Evolutionary conservation across 2,888 invertebrate genomes (phyloP).

Genomic region (Blera fallax): DNA sequence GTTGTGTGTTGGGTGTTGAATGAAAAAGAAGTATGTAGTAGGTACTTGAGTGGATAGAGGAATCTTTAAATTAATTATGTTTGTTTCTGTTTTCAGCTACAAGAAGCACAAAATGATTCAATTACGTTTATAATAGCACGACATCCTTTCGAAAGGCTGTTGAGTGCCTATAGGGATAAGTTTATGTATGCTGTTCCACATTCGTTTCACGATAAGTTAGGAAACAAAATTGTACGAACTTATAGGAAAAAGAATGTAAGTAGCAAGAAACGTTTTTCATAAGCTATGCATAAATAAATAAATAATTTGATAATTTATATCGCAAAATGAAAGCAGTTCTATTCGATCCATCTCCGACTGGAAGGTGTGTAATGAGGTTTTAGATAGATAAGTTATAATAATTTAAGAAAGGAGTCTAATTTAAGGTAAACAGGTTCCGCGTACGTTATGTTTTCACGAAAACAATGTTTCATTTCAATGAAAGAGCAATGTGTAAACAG

Average conservation of each 20-base stretch:
- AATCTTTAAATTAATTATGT: background rate
- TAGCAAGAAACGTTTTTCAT: slow-evolving; percentile 53
- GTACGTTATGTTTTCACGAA: too few relatives aligned
- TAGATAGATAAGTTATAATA: too few relatives aligned
- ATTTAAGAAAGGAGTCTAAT: too few relatives aligned
- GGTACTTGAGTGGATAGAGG: background rate
- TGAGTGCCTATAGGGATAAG: slow-evolving; percentile 93
- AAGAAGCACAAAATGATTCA: slow-evolving; percentile 88
- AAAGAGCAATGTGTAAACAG: too few relatives aligned
- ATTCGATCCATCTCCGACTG: too few relatives aligned
- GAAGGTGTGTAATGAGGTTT: too few relatives aligned
- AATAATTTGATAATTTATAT: too few relatives aligned
- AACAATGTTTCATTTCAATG: too few relatives aligned
- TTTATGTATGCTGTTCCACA: slow-evolving; percentile 91
- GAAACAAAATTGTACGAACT: slow-evolving; percentile 88
- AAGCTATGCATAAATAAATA: too few relatives aligned
- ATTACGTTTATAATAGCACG: slow-evolving; percentile 91
- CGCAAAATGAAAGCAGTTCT: too few relatives aligned
- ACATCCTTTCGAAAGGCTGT: slow-evolving; percentile 90
- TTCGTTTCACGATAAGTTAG: slow-evolving; percentile 91
- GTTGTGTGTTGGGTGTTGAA: background rate
- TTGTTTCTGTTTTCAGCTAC: slow-evolving; percentile 81
- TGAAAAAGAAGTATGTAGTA: too few relatives aligned
- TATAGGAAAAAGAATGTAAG: slow-evolving; percentile 84
- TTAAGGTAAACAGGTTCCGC: too few relatives aligned